phyloP scores from a whole-genome alignment of 2,113 vertebrate species.

The Dasypus novemcinctus region DNA sequence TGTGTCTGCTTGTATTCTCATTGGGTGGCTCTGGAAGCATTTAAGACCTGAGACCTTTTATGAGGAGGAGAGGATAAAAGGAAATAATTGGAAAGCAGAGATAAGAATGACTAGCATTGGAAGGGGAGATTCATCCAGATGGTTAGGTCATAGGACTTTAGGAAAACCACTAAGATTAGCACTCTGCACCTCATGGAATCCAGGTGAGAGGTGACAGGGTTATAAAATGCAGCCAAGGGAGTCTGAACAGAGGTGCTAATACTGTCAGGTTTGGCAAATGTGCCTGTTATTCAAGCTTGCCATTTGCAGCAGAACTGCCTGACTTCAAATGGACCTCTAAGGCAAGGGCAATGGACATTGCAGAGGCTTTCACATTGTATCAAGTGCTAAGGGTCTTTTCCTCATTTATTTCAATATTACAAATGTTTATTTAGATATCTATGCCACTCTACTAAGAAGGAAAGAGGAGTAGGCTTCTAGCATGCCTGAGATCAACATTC shows the following conservation, averaged over 20 bases:
- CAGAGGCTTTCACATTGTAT: fast-evolving
- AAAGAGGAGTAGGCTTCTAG: neutral
- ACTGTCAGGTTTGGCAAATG: neutral
- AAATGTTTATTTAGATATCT: neutral
- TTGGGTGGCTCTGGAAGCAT: too few species aligned
- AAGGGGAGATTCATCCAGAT: neutral
- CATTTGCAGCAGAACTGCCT: neutral
- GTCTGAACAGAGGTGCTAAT: too few species aligned
- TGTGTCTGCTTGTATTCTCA: too few species aligned
- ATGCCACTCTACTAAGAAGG: neutral
- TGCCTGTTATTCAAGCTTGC: neutral
- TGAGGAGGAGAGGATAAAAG: neutral
- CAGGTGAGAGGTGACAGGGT: neutral
- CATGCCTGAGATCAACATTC: neutral
- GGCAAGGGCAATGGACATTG: neutral
- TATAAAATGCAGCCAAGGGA: neutral
- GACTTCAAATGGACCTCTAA: neutral
- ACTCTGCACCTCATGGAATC: fast-evolving
- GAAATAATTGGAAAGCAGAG: neutral
- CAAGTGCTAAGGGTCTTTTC: neutral
- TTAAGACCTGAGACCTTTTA: neutral
- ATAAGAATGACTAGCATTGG: neutral
- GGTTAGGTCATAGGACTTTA: neutral
- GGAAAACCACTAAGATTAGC: neutral
- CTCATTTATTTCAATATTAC: neutral